Base-by-base conservation (phyloP, 2,888 invertebrate species). In the Dione vanillae region DNA sequence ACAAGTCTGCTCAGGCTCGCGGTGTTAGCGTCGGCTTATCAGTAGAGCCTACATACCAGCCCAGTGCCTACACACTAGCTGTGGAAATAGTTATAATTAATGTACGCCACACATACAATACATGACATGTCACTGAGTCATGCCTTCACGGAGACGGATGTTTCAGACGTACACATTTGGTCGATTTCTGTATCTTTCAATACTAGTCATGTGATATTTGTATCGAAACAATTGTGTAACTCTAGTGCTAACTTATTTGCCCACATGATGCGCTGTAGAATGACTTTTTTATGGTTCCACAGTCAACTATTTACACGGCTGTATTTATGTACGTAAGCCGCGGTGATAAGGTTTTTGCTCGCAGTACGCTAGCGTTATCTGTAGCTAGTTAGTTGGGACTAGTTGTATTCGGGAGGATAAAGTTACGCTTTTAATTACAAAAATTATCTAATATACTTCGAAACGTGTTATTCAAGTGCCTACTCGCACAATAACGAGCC, bases 21-120 rank as follows among this genome's bases (percentile, higher is more conserved):
- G 35, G 54, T 35, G 9, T 16, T 54, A 54, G 27, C 16, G 14
- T 41, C 43, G 14, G 43, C 27, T 59, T 27, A 59, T 59, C 59
- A 43, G 59, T 43, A 5, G 10, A 43, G 20, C 12, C 14, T 43
- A 59, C 41, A 43, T 41, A 41, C 59, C 20, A n/a, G n/a, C n/a
- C n/a, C n/a, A n/a, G n/a, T n/a, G n/a, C n/a, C n/a, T n/a, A n/a
- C n/a, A n/a, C n/a, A 3, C 20, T 2, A 41, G 27, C 19, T 12
- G 35, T 43, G 19, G 19, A 41, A 59, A 59, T 43, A 59, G 41
- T 59, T 59, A 43, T 0, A 43, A 20, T 43, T 27, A 19, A n/a
- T n/a, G n/a, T n/a, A n/a, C n/a, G n/a, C n/a, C n/a, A n/a, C n/a
- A n/a, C n/a, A n/a, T n/a, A n/a, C n/a, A n/a, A n/a, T n/a, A n/a